Conservation (phyloP, 2,888 invertebrate genomes). For the Glaucopsyche alexis region DNA sequence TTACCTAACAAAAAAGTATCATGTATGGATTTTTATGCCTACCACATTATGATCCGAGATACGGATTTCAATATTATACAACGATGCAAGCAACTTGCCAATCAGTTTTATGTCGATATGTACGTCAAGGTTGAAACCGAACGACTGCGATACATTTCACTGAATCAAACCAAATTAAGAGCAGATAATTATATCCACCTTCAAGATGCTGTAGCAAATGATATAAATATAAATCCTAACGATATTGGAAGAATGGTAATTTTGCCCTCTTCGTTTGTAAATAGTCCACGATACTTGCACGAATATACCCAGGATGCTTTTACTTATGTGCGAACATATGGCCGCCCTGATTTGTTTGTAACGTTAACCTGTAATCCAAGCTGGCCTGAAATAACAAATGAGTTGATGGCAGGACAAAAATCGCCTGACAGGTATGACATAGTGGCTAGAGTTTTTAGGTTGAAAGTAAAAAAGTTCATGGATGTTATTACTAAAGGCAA, state of each 20-base stretch:
- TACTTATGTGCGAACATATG: constrained; percentile 43
- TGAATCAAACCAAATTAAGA: constrained; percentile 49
- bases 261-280: constrained; percentile 45
- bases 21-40: neutral
- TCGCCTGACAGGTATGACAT: constrained; percentile 47
- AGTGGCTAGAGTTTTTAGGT: constrained; percentile 42
- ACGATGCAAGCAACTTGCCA: constrained; percentile 31
- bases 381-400: constrained; percentile 35
- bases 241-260: constrained; percentile 43
- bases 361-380: constrained; percentile 37
- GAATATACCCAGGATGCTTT: constrained; percentile 46
- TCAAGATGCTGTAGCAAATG: constrained; percentile 44
- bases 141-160: constrained; percentile 40
- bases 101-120: neutral
- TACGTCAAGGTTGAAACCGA: neutral
- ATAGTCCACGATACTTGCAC: constrained; percentile 45
- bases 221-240: constrained; percentile 40
- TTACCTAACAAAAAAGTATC: neutral
- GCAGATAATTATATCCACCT: constrained; percentile 39
- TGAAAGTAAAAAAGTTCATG: constrained; percentile 43
- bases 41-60: neutral
- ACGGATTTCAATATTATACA: neutral
- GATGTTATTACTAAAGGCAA: constrained; percentile 40
- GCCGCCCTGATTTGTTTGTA: constrained; percentile 44
- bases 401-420: constrained; percentile 36